Percentiles rank a stretch among this genome's conserved stretches.
These are phyloP conservation scores for Drosophila borealis DNA, from an alignment of 2,888 invertebrate species.

Conservation along the genomic window DNA sequence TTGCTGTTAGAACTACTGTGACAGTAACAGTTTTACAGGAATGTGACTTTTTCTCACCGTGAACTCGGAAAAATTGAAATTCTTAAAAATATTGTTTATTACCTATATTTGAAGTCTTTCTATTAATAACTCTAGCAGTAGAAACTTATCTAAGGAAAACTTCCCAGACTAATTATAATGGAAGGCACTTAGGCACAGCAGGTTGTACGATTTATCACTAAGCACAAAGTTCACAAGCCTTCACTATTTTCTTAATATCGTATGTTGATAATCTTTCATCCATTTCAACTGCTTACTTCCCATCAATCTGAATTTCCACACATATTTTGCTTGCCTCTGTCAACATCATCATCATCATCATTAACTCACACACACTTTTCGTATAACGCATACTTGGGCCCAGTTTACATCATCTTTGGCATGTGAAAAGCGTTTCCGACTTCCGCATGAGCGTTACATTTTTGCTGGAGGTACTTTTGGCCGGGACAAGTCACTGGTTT, in stretches of 20 bases:
- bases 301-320: slow-evolving; percentile 33
- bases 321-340: slow-evolving; percentile 6
- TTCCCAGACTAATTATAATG: slow-evolving; percentile 5
- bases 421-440: slow-evolving; percentile 68
- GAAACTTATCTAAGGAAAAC: too few relatives aligned
- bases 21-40: slow-evolving; percentile 5
- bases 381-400: slow-evolving; percentile 35
- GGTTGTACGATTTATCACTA: background rate
- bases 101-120: too few relatives aligned
- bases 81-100: too few relatives aligned
- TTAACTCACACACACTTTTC: slow-evolving; percentile 28
- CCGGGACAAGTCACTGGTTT: slow-evolving; percentile 39
- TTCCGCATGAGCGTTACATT: slow-evolving; percentile 58
- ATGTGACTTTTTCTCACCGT: background rate
- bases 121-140: too few relatives aligned
- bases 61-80: too few relatives aligned
- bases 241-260: background rate
- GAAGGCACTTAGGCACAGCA: background rate
- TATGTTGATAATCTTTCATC: slow-evolving; percentile 21
- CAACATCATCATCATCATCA: slow-evolving; percentile 34
- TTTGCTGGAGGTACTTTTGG: slow-evolving; percentile 17
- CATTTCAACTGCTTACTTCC: slow-evolving; percentile 24
- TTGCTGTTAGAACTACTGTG: slow-evolving; percentile 3
- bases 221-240: slow-evolving; percentile 6
- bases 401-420: slow-evolving; percentile 65